Conservation (phyloP, 2,888 invertebrate genomes). For the Plagodis dolabraria region DNA sequence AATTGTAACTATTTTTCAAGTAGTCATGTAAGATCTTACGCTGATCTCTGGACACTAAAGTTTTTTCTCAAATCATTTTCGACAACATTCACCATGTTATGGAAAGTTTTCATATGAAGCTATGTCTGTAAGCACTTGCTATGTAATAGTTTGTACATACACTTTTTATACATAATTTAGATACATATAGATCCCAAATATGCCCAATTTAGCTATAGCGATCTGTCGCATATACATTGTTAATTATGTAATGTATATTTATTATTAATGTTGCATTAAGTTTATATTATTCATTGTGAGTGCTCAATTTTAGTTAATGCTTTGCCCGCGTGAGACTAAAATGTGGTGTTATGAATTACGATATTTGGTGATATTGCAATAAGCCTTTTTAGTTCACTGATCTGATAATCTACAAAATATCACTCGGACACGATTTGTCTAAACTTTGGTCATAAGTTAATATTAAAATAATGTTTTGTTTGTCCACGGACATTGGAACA, state of each 20-base stretch:
- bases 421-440: no score
- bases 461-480: no score
- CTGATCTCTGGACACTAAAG: conserved; percentile 14
- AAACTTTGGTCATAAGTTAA: no score
- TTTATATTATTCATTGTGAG: conserved; percentile 47
- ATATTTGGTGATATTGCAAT: conserved; percentile 36
- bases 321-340: conserved; percentile 56
- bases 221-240: conserved; percentile 3
- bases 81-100: conserved; percentile 7
- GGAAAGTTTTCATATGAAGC: conserved; percentile 24
- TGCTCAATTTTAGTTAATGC: conserved; percentile 72
- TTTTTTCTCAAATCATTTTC: neutral
- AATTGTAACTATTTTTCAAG: conserved; percentile 1
- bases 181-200: conserved; percentile 25
- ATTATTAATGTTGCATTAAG: conserved; percentile 38
- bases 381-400: conserved; percentile 19
- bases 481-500: no score
- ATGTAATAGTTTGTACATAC: conserved; percentile 57
- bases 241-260: conserved; percentile 3
- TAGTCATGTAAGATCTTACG: conserved; percentile 24
- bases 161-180: conserved; percentile 53
- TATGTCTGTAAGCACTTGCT: conserved; percentile 38
- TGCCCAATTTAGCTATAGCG: conserved; percentile 7
- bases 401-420: conserved; percentile 10
- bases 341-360: conserved; percentile 40